Conservation (phyloP, 2,797 vertebrate genomes). For the Anabas testudineus region DNA sequence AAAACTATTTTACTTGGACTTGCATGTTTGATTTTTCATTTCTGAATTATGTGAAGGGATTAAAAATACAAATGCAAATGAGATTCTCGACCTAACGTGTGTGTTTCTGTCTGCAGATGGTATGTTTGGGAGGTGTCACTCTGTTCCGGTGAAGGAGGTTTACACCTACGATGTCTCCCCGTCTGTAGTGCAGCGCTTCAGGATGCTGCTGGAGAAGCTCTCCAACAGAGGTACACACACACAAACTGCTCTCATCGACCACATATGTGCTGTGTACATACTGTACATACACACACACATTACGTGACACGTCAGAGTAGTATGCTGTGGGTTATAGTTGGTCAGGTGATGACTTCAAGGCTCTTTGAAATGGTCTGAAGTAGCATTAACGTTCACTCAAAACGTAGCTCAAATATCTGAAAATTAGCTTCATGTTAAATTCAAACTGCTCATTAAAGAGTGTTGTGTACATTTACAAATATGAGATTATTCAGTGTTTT, state of each 20-base stretch:
- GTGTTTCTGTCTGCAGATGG: constrained; percentile 84
- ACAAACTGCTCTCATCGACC: neutral
- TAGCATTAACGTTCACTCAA: too few species aligned
- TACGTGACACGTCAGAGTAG: neutral
- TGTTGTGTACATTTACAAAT: too few species aligned
- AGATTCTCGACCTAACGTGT: neutral
- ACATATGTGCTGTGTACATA: neutral
- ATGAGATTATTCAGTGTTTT: too few species aligned
- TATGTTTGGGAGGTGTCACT: constrained; percentile 93
- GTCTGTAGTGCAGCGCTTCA: constrained; percentile 86
- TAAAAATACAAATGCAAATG: neutral
- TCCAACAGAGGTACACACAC: constrained; percentile 87
- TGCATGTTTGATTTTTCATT: too few species aligned
- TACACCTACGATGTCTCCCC: constrained; percentile 90
- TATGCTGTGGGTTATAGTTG: neutral
- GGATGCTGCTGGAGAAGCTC: constrained; percentile 88
- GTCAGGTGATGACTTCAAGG: too few species aligned
- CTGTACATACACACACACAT: constrained; percentile 10
- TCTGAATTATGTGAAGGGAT: too few species aligned
- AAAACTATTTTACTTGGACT: too few species aligned
- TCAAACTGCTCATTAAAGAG: too few species aligned
- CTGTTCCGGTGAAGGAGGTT: constrained; percentile 82
- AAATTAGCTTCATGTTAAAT: too few species aligned
- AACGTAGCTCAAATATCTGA: too few species aligned
- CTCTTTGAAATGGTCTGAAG: too few species aligned